Evolutionary conservation across 2,113 vertebrate genomes (phyloP).

Genomic region (Toxotes chatareus): DNA sequence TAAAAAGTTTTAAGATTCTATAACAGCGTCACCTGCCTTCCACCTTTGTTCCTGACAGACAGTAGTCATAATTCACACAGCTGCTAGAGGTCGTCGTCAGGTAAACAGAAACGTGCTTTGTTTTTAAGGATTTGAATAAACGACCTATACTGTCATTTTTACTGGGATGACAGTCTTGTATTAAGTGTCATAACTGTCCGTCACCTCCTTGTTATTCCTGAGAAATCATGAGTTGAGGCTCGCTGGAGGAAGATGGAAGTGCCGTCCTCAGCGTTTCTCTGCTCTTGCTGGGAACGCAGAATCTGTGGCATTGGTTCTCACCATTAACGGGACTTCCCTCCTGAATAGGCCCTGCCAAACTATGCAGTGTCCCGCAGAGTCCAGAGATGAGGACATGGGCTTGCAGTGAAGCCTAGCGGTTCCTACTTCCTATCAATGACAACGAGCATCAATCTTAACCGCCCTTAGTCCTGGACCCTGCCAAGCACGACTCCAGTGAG

Average conservation of each 20-base stretch:
- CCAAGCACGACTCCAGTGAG: conserved; percentile 77
- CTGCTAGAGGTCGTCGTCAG: background rate
- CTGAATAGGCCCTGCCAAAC: conserved; percentile 90
- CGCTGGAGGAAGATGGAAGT: conserved; percentile 57
- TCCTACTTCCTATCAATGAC: conserved; percentile 93
- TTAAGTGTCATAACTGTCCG: conserved; percentile 17
- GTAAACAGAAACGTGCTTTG: background rate
- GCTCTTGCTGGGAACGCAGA: conserved; percentile 83
- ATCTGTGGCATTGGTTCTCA: conserved; percentile 89
- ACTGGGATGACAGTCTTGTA: background rate
- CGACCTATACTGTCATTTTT: background rate
- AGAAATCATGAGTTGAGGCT: conserved; percentile 40
- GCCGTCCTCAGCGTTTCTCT: conserved; percentile 74
- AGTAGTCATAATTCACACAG: background rate
- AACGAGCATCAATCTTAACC: conserved; percentile 93
- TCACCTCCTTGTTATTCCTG: conserved; percentile 48
- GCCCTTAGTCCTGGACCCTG: conserved; percentile 82
- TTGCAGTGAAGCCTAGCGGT: conserved; percentile 91
- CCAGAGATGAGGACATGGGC: conserved; percentile 88
- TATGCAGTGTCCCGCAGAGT: conserved; percentile 91
- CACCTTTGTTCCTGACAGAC: background rate
- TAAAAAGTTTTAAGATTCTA: background rate
- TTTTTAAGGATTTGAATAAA: background rate
- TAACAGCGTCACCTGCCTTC: background rate
- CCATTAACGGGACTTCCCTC: conserved; percentile 89